Evolutionary conservation across 2,888 invertebrate species (phyloP).

Genomic region (Cinara cedri): DNA sequence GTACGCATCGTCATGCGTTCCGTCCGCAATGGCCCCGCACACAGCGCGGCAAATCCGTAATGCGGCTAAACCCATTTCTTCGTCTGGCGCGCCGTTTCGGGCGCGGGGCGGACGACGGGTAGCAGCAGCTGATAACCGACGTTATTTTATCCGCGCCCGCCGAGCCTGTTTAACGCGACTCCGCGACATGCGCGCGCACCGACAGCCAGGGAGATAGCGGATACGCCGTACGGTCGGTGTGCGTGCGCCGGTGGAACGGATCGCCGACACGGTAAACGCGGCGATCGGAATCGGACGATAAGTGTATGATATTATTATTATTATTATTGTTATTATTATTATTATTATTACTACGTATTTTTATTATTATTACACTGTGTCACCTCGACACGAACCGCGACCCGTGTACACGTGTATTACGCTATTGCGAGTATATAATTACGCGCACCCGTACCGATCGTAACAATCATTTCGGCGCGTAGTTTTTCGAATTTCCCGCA

Average conservation of each 20-base stretch:
- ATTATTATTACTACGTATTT: neutral
- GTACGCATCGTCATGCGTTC: neutral
- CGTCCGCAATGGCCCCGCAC: constrained; percentile 34
- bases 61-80: constrained; percentile 34
- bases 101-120: constrained; percentile 19
- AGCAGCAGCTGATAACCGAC: constrained; percentile 31
- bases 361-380: constrained; percentile 45
- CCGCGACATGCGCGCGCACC: too few species aligned
- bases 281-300: constrained; percentile 46
- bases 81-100: constrained; percentile 15
- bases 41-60: constrained; percentile 42
- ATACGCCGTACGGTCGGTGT: constrained; percentile 23
- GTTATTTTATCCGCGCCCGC: constrained; percentile 42
- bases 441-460: too few species aligned
- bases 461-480: constrained; percentile 48
- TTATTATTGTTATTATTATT: too few species aligned
- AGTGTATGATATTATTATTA: too few species aligned
- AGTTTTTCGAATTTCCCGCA: constrained; percentile 51
- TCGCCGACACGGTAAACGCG: constrained; percentile 30
- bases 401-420: neutral
- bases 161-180: too few species aligned
- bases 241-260: constrained; percentile 54
- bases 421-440: too few species aligned
- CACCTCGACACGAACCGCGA: constrained; percentile 15
- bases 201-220: too few species aligned